Evolutionary conservation across 2,888 invertebrate genomes (phyloP).

Genomic region (Eurois occulta): DNA sequence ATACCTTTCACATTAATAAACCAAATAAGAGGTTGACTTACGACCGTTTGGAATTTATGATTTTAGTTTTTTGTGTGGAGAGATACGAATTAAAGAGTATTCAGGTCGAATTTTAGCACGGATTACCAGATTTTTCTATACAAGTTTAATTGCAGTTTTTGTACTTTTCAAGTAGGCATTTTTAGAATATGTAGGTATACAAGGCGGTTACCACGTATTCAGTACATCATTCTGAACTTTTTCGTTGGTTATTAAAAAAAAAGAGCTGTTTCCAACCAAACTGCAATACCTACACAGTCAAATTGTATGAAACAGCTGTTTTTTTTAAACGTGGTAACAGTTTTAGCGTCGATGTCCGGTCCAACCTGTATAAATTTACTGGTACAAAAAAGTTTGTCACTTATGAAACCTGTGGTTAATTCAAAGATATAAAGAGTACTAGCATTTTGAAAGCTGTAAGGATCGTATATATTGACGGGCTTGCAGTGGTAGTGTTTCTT

Average conservation of each 20-base stretch:
- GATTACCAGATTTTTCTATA: background rate
- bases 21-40: slow-evolving; percentile 54
- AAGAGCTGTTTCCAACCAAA: too few relatives aligned
- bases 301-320: too few relatives aligned
- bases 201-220: too few relatives aligned
- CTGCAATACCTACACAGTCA: too few relatives aligned
- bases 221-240: too few relatives aligned
- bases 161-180: too few relatives aligned
- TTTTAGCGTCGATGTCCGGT: too few relatives aligned
- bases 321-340: too few relatives aligned
- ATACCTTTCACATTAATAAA: slow-evolving; percentile 71
- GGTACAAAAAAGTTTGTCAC: background rate
- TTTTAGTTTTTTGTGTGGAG: slow-evolving; percentile 29
- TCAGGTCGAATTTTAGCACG: slow-evolving; percentile 1
- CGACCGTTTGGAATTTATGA: slow-evolving; percentile 31
- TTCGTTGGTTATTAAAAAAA: too few relatives aligned
- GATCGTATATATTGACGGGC: slow-evolving; percentile 18
- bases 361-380: too few relatives aligned
- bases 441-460: background rate
- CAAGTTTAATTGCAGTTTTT: slow-evolving; percentile 16
- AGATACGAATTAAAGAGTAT: slow-evolving; percentile 2
- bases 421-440: background rate
- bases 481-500: slow-evolving; percentile 3
- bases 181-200: too few relatives aligned
- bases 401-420: background rate